Evolutionary conservation across 1,140 invertebrate species (phyloP), one percentile per base, ranked within the genome.

Genomic region (Temnothorax nylanderi): DNA sequence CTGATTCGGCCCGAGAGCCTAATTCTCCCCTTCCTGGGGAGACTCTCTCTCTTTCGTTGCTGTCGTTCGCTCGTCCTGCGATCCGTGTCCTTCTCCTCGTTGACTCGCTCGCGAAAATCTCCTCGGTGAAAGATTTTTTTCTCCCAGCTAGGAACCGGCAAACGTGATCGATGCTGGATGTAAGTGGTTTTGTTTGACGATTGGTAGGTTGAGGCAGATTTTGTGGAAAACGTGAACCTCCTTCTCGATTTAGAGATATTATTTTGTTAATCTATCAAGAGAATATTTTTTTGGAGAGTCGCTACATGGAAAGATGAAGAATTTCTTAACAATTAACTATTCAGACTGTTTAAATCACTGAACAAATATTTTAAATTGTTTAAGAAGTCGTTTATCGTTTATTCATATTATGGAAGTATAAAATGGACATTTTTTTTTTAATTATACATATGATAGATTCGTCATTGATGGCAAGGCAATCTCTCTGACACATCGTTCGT

Each of bases 1-100:
- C 93, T 94, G 94, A 94, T 94, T 94, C 92, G 93, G 89, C 72
- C 93, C 92, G 92, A 88, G 71, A 78, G 72, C 49, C 54, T 62
- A 86, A 85, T 78, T 82, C 62, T 75, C 47, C 87, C 64, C 65
- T 86, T 81, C 80, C 86, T 32, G 37, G 13, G 26, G 26, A 26
- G 26, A 26, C 0, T 26, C n/a, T 41, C 16, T 44, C 32, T 44
- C 69, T 78, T 60, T 75, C 34, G 49, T 34, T 75, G 41, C 64
- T 21, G 56, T 80, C 84, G 76, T 75, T 69, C 80, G 21, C 41
- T 49, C 54, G 26, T 84, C 8, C 80, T 34, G 13, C 69, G 69
- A 84, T 16, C 80, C 51, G 80, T 82, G 54, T 74, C 26, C 18
- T 74, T 47, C 80, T 69, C 62, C 64, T 75, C 67, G 13, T 82